Evolutionary conservation across 2,113 vertebrate genomes (phyloP).

Genomic region (Tachysurus fulvidraco): DNA sequence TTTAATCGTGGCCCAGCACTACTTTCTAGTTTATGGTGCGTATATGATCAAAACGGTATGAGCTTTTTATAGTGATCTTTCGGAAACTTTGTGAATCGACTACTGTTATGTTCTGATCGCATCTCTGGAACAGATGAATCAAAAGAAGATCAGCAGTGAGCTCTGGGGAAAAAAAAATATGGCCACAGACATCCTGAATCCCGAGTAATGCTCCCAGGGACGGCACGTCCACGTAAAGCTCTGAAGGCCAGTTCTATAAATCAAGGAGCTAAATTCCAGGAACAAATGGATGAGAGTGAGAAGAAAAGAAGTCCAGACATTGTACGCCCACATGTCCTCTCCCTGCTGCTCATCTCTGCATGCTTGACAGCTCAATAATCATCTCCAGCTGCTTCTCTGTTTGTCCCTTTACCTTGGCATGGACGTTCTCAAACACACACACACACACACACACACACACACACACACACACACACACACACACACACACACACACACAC

Average conservation of each 20-base stretch:
- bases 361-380: constrained; percentile 57
- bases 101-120: background rate
- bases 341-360: constrained; percentile 19
- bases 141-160: background rate
- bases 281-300: constrained; percentile 56
- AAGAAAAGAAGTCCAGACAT: constrained; percentile 54
- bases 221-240: constrained; percentile 41
- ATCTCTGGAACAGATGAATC: background rate
- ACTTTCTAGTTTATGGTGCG: background rate
- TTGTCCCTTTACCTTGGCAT: constrained; percentile 29
- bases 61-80: background rate
- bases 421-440: constrained; percentile 37
- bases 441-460: constrained; percentile 48
- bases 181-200: constrained; percentile 31
- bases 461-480: background rate
- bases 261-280: constrained; percentile 52
- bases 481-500: constrained; percentile 27
- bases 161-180: constrained; percentile 2
- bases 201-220: constrained; percentile 49
- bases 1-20: too few relatives aligned
- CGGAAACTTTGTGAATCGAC: background rate
- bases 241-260: constrained; percentile 54
- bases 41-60: background rate
- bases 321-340: constrained; percentile 33
- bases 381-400: constrained; percentile 54